phyloP scores from a whole-genome alignment of 2,888 invertebrate genomes.

The Esperia sulphurella region DNA sequence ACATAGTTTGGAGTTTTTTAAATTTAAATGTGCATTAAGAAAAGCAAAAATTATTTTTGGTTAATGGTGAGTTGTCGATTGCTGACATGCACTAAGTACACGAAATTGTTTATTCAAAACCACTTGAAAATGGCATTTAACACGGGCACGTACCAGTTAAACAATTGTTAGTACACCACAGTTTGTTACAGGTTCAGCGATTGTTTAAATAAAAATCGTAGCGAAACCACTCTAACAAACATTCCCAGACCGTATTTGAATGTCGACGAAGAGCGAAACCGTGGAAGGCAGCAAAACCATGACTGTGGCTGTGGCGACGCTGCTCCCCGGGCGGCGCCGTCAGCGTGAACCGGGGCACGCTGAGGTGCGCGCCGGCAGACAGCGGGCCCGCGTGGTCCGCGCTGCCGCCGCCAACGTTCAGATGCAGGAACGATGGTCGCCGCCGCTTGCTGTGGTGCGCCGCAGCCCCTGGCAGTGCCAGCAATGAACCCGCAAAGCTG shows the following conservation, averaged over 20 bases:
- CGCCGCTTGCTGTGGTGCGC: slow-evolving; percentile 50
- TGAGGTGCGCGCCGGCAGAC: slow-evolving; percentile 73
- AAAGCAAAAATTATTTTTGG: too few relatives aligned
- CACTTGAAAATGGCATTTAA: too few relatives aligned
- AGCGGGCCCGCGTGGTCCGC: slow-evolving; percentile 52
- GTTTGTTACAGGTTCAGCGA: neutral
- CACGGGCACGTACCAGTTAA: neutral
- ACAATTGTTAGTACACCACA: neutral
- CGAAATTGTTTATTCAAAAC: too few relatives aligned
- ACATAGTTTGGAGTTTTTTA: too few relatives aligned
- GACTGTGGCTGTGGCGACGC: slow-evolving; percentile 72
- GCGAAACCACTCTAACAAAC: slow-evolving; percentile 46
- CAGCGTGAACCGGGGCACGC: slow-evolving; percentile 75
- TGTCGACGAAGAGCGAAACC: slow-evolving; percentile 85
- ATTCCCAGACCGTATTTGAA: slow-evolving; percentile 82
- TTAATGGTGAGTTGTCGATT: too few relatives aligned
- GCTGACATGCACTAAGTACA: too few relatives aligned
- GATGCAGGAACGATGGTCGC: slow-evolving; percentile 80
- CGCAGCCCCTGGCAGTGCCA: slow-evolving; percentile 36
- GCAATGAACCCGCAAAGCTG: slow-evolving; percentile 62
- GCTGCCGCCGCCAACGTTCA: slow-evolving; percentile 62
- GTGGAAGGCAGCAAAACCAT: slow-evolving; percentile 74
- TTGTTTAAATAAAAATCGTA: slow-evolving; percentile 26
- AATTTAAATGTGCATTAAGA: too few relatives aligned
- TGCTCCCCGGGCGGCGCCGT: slow-evolving; percentile 76